Evolutionary conservation across 2,888 invertebrate genomes (phyloP).

Genomic region (Dynastes grantii): DNA sequence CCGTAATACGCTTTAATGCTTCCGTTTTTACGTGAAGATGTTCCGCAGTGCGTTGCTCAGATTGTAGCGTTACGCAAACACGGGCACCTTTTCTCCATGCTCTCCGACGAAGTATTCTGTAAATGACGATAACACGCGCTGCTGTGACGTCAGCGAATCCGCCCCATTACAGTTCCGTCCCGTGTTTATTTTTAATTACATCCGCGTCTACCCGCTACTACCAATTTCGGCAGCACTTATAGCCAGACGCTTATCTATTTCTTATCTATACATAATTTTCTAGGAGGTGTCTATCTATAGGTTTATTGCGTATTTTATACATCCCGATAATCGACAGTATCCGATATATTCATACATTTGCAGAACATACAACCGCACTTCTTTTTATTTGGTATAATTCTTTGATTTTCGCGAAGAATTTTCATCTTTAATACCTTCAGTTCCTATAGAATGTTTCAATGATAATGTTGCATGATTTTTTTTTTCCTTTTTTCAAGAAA

Average conservation of each 20-base stretch:
- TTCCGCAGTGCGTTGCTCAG: neutral
- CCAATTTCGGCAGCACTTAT: neutral
- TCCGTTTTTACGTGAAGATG: slow-evolving; percentile 16
- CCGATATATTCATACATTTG: neutral
- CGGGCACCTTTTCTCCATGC: neutral
- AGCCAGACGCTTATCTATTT: neutral
- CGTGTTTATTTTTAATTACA: slow-evolving; percentile 36
- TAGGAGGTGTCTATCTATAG: neutral
- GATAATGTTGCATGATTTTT: too few species aligned
- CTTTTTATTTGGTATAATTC: too few species aligned
- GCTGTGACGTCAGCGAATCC: slow-evolving; percentile 34
- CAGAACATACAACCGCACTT: too few species aligned
- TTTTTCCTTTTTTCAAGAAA: too few species aligned
- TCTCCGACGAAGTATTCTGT: neutral
- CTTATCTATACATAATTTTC: slow-evolving; percentile 12
- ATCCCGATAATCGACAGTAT: neutral
- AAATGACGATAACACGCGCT: slow-evolving; percentile 3
- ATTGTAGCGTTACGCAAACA: slow-evolving; percentile 10
- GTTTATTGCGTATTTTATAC: neutral
- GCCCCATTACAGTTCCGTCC: slow-evolving; percentile 23
- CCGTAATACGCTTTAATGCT: slow-evolving; percentile 15
- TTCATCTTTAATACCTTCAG: too few species aligned
- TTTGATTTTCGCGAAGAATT: too few species aligned
- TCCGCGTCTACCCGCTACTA: neutral
- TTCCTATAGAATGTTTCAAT: too few species aligned